phyloP scores from a whole-genome alignment of 2,113 vertebrate genomes.

The Corvus cornix region DNA sequence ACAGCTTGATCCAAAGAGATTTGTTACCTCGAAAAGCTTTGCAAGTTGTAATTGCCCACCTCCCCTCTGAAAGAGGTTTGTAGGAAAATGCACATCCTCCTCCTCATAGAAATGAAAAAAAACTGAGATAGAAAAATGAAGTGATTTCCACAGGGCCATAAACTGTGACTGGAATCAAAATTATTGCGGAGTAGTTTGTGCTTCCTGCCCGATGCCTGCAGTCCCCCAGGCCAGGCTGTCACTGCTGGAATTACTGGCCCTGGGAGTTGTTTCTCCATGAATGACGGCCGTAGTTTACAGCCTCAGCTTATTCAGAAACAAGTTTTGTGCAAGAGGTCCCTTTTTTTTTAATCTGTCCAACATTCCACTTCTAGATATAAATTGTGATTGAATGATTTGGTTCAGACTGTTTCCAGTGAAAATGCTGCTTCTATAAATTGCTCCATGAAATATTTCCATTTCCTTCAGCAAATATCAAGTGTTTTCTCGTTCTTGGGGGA shows the following conservation, averaged over 20 bases:
- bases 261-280: background rate
- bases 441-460: constrained; percentile 18
- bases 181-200: background rate
- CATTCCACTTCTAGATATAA: background rate
- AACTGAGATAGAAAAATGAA: background rate
- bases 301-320: background rate
- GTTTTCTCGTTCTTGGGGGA: background rate
- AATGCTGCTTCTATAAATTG: background rate
- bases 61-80: background rate
- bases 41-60: background rate
- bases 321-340: background rate
- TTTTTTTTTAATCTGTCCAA: background rate
- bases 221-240: background rate
- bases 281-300: background rate
- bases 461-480: constrained; percentile 9
- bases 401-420: constrained; percentile 15
- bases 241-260: background rate
- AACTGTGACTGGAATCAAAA: background rate
- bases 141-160: constrained; percentile 23
- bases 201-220: background rate
- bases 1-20: background rate
- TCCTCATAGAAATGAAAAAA: background rate
- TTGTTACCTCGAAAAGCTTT: background rate
- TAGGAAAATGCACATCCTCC: background rate
- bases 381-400: constrained; percentile 41